Percentiles rank a stretch among this genome's conserved stretches.
Conservation (phyloP, 2,888 invertebrate species). For the Lasius fuliginosus region DNA sequence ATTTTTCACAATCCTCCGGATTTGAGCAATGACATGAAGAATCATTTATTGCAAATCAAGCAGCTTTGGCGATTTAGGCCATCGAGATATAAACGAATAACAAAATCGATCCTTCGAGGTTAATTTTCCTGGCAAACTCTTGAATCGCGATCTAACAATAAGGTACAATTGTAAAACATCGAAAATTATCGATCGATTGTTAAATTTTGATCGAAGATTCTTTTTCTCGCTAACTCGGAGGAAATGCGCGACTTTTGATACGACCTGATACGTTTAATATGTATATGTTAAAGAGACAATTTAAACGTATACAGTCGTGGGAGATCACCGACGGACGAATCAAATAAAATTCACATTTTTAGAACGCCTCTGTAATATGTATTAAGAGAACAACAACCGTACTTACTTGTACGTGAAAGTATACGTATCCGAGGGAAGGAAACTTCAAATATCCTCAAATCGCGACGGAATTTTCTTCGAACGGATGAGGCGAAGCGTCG, state of each 20-base stretch:
- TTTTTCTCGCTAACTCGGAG: neutral
- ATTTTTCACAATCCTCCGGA: neutral
- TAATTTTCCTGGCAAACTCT: neutral
- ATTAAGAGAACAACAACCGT: conserved; percentile 61
- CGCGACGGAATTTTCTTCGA: conserved; percentile 75
- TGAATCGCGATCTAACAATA: neutral
- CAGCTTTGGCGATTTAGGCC: neutral
- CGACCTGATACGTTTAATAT: conserved; percentile 49
- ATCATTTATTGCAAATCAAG: neutral
- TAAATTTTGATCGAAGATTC: neutral
- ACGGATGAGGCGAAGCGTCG: conserved; percentile 36
- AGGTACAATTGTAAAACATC: neutral
- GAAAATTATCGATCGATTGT: neutral
- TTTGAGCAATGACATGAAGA: neutral
- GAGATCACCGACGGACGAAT: conserved; percentile 62
- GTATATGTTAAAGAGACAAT: conserved; percentile 54
- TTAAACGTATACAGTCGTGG: conserved; percentile 56
- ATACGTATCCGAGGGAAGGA: conserved; percentile 73
- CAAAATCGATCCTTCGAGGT: neutral
- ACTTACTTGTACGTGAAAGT: conserved; percentile 75
- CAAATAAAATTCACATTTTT: conserved; percentile 63
- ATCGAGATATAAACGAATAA: conserved; percentile 6
- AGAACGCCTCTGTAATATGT: conserved; percentile 62
- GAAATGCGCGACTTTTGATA: conserved; percentile 7
- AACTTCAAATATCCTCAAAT: conserved; percentile 67